Percentiles rank a stretch among this genome's conserved stretches.
phyloP scores from a whole-genome alignment of 2,888 invertebrate species.

The Folsomia manolachei region DNA sequence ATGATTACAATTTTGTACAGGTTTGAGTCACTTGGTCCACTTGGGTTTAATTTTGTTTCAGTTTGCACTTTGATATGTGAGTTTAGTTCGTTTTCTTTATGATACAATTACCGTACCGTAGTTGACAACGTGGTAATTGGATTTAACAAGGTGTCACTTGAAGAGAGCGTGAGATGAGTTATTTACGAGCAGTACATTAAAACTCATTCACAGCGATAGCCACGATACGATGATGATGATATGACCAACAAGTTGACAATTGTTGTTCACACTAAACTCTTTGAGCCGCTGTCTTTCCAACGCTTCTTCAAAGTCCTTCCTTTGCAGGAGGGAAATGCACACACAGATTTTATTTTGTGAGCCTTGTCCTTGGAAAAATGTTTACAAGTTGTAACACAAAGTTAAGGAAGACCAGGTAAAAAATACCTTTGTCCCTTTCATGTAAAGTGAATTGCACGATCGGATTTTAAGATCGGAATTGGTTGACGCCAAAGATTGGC shows the following conservation, averaged over 20 bases:
- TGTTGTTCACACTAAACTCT: conserved; percentile 7
- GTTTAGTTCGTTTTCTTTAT: not conserved
- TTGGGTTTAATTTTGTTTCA: no score
- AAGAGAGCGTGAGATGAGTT: not conserved
- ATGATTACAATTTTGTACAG: not conserved
- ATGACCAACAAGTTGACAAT: conserved; percentile 12
- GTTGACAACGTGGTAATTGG: no score
- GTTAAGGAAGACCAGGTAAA: no score
- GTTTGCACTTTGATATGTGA: not conserved
- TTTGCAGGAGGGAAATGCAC: no score
- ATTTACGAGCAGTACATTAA: no score
- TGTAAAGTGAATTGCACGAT: not conserved
- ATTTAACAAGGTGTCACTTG: not conserved
- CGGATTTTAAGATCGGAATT: no score
- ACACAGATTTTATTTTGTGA: no score
- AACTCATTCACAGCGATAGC: not conserved
- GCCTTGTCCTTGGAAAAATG: no score
- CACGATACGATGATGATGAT: not conserved
- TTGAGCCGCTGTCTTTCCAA: no score
- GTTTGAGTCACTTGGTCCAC: not conserved
- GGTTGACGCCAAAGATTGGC: no score
- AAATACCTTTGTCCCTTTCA: not conserved
- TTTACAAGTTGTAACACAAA: no score
- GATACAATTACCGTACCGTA: no score
- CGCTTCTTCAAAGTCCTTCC: not conserved